Conservation (phyloP, 2,888 invertebrate genomes). For the Eristalis tenax region DNA sequence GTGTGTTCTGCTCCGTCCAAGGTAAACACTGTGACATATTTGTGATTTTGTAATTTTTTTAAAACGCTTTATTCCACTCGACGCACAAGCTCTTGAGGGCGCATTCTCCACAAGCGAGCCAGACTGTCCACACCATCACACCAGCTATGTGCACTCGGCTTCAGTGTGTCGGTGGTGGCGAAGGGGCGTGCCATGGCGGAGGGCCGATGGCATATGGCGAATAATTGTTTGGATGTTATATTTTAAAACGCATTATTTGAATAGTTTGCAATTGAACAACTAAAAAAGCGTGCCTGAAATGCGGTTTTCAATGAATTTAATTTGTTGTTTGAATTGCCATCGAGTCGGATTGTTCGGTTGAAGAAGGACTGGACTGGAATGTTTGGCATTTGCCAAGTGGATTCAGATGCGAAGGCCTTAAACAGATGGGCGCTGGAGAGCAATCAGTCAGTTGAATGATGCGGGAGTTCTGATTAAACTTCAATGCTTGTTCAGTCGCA, state of each 20-base stretch:
- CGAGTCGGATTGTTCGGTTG: neutral
- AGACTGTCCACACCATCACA: neutral
- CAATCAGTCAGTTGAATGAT: no score
- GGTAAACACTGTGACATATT: conserved; percentile 64
- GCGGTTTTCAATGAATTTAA: neutral
- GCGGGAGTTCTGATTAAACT: no score
- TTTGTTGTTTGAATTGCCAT: conserved; percentile 16
- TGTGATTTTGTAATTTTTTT: conserved; percentile 39
- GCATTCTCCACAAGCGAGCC: neutral
- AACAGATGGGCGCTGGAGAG: no score
- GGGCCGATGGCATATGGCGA: conserved; percentile 6
- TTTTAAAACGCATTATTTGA: conserved; percentile 12
- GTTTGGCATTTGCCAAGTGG: neutral
- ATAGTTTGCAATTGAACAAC: neutral
- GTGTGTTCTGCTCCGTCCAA: conserved; percentile 32
- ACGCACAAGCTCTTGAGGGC: conserved; percentile 42
- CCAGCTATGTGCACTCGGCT: no score
- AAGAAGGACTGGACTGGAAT: neutral
- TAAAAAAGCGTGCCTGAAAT: neutral
- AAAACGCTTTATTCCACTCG: conserved; percentile 54
- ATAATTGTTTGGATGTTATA: conserved; percentile 20
- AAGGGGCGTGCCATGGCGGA: neutral
- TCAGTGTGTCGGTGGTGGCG: neutral
- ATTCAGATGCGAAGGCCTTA: no score
- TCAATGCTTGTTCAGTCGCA: no score